Percentiles rank a stretch among this genome's conserved stretches.
These are phyloP conservation scores for Drosophila sulfurigaster DNA, from an alignment of 1,140 invertebrate species.

Conservation along the genomic window DNA sequence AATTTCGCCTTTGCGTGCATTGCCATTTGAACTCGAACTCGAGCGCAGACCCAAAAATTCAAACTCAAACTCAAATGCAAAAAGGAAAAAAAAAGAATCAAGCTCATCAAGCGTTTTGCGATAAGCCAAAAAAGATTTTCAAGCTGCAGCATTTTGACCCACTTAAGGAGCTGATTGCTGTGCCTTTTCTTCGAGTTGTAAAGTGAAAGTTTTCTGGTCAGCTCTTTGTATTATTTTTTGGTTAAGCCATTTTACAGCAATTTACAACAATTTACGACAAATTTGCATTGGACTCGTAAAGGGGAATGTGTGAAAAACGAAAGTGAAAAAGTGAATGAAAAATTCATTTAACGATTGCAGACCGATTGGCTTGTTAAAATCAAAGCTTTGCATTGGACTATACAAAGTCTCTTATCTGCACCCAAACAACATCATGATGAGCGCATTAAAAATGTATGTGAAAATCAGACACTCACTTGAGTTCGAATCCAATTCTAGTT, in stretches of 20 bases:
- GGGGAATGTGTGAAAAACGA: conserved; percentile 62
- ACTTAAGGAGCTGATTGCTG: conserved; percentile 24
- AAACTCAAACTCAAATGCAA: conserved; percentile 33
- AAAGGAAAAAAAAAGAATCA: conserved; percentile 8
- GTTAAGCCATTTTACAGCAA: conserved; percentile 55
- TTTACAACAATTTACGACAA: conserved; percentile 78
- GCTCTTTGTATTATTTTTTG: conserved; percentile 15
- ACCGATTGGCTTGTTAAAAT: conserved; percentile 2
- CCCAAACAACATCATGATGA: background rate
- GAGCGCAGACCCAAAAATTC: conserved; percentile 7
- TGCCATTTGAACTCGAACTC: conserved; percentile 77
- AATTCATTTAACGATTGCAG: conserved; percentile 43
- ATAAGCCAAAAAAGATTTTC: conserved; percentile 36
- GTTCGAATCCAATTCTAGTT: conserved; percentile 4
- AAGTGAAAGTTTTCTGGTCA: conserved; percentile 68
- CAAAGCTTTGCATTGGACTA: background rate
- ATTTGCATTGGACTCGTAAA: conserved; percentile 63
- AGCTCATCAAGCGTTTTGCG: conserved; percentile 35
- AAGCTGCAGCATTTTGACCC: conserved; percentile 41
- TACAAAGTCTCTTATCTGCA: background rate
- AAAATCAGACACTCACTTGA: too few relatives aligned
- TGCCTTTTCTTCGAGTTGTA: conserved; percentile 15
- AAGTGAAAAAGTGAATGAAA: conserved; percentile 69
- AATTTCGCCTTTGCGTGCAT: conserved; percentile 66
- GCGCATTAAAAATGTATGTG: conserved; percentile 6